Evolutionary conservation across 2,888 invertebrate genomes (phyloP), one percentile per base, ranked within the genome.

Genomic region (Pristionchus arcanus): DNA sequence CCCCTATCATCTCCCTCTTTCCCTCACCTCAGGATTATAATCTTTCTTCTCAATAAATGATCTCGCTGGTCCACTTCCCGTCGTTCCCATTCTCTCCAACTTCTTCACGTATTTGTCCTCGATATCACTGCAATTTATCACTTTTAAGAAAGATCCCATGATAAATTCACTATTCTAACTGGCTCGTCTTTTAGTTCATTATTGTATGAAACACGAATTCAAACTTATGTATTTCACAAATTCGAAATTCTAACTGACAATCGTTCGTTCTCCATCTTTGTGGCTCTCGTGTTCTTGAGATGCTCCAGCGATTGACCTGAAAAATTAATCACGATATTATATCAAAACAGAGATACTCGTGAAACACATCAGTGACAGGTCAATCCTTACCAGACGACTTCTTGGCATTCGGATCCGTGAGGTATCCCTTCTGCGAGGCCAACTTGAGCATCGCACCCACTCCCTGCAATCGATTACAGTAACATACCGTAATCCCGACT

Each of bases 1-100:
- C 34, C 42, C 1, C 98, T 98, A 95, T 97, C 97, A 96, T 98
- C 98, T 90, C 96, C 96, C 89, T 97, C 95, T 99, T 28, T n/a
- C 28, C 42, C 71, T 85, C 7, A 93, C 92, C 98, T 93, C 93
- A 31, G 95, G 95, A 16, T 91, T 92, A 90, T 95, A 95, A 90
- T 94, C 94, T 49, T 90, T 88, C 90, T 95, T 95, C 89, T 95
- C 95, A 13, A 89, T 86, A 91, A 95, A 95, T 9, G 94, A 90
- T 55, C 93, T 91, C 0, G 93, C 90, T 16, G 95, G 95, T 2
- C 95, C 95, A 21, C 94, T 91, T 13, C 93, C 93, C 13, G 94
- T 93, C 13, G 93, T 92, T 21, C 94, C 94, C 91, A 95, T 92
- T 34, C 94, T 91, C 85, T 95, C 95, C 91, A 95, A 90, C 91